Evolutionary conservation across 2,797 vertebrate genomes (phyloP).

Genomic region (Adrianichthys oophorus): DNA sequence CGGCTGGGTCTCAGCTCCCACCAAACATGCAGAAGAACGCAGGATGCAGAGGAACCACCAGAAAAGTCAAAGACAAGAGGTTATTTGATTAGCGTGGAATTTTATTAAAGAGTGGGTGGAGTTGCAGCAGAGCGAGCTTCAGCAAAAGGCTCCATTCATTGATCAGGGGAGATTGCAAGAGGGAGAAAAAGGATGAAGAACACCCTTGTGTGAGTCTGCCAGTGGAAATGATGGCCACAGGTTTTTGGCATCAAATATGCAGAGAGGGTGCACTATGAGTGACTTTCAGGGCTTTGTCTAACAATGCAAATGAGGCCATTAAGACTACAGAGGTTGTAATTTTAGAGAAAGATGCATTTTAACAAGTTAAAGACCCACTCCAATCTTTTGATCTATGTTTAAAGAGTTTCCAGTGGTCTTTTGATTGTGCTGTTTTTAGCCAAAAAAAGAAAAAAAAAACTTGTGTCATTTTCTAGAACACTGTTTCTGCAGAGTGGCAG

Average conservation of each 20-base stretch:
- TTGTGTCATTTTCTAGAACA: too few species aligned
- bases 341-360: slow-evolving; percentile 29
- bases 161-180: slow-evolving; percentile 72
- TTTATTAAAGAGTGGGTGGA: slow-evolving; percentile 84
- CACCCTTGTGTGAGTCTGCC: slow-evolving; percentile 74
- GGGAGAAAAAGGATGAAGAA: slow-evolving; percentile 64
- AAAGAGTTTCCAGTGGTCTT: too few species aligned
- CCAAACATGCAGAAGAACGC: slow-evolving; percentile 62
- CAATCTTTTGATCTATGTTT: too few species aligned
- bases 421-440: too few species aligned
- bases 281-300: slow-evolving; percentile 66
- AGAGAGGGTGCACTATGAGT: slow-evolving; percentile 62
- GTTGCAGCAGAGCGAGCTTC: slow-evolving; percentile 60
- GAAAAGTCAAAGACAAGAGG: slow-evolving; percentile 81
- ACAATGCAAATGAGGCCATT: slow-evolving; percentile 53
- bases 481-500: too few species aligned
- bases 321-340: slow-evolving; percentile 52
- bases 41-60: slow-evolving; percentile 68
- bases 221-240: slow-evolving; percentile 66
- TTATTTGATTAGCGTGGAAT: slow-evolving; percentile 85
- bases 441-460: too few species aligned
- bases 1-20: slow-evolving; percentile 63
- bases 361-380: too few species aligned
- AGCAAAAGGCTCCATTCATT: slow-evolving; percentile 82
- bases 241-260: slow-evolving; percentile 73